Evolutionary conservation across 2,888 invertebrate genomes (phyloP).

Genomic region (Yponomeuta cagnagella): DNA sequence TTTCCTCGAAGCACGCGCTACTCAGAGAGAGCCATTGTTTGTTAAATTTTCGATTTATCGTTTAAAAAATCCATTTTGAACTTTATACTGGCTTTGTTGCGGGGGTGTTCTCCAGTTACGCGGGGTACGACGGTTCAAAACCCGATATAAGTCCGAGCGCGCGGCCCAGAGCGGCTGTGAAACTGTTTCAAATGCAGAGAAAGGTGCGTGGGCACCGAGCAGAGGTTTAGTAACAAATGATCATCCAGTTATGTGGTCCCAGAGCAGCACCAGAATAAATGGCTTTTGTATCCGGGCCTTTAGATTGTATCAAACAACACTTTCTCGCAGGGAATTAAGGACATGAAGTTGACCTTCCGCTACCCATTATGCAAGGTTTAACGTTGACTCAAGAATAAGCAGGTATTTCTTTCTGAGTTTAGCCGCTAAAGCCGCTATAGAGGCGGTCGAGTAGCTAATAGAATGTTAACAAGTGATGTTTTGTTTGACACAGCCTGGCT

Average conservation of each 20-base stretch:
- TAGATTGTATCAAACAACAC: constrained; percentile 5
- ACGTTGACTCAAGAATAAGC: not conserved
- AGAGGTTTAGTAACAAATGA: constrained; percentile 21
- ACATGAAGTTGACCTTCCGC: not conserved
- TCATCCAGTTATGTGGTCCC: constrained; percentile 19
- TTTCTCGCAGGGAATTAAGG: not conserved
- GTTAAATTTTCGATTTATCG: not conserved
- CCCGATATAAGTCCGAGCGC: not conserved
- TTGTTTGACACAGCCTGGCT: not conserved
- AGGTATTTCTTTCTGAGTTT: not conserved
- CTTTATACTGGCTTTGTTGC: not conserved
- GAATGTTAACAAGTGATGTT: not conserved
- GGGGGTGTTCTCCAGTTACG: not conserved
- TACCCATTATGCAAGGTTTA: not conserved
- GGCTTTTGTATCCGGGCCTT: constrained; percentile 18
- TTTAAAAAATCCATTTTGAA: not conserved
- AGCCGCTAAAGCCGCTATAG: no score
- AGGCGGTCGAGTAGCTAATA: no score
- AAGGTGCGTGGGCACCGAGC: constrained; percentile 19
- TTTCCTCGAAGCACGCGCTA: not conserved
- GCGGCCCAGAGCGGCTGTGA: constrained; percentile 5
- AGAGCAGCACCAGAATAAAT: constrained; percentile 18
- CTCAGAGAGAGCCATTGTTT: not conserved
- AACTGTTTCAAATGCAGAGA: constrained; percentile 13
- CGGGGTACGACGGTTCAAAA: not conserved